Conservation (phyloP, 2,888 invertebrate genomes). For the Steromphala cineraria region DNA sequence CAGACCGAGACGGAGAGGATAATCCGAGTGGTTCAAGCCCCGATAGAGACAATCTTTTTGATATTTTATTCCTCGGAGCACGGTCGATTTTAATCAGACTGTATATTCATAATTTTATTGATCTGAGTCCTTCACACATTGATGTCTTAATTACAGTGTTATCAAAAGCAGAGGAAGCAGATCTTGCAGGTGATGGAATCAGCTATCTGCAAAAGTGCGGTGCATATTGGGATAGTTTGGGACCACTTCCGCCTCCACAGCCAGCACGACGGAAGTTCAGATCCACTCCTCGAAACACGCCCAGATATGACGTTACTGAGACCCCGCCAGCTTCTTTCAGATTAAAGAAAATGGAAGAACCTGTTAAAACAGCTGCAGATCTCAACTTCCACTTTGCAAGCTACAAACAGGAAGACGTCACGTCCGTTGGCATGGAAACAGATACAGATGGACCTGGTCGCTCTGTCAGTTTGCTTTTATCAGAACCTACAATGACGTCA, state of each 20-base stretch:
- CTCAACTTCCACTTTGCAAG: neutral
- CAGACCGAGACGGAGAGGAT: too few relatives aligned
- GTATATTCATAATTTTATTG: too few relatives aligned
- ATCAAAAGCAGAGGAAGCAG: conserved; percentile 19
- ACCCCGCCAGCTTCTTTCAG: neutral
- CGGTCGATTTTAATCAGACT: too few relatives aligned
- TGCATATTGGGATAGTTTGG: conserved; percentile 88
- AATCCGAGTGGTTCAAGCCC: too few relatives aligned
- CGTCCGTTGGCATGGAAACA: neutral
- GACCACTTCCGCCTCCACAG: conserved; percentile 59
- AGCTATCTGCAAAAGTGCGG: conserved; percentile 88
- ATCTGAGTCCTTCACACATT: too few relatives aligned
- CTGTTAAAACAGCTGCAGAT: neutral
- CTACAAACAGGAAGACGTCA: neutral
- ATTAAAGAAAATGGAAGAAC: neutral
- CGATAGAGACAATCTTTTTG: too few relatives aligned
- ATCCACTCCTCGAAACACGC: neutral
- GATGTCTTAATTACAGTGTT: too few relatives aligned
- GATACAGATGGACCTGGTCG: neutral
- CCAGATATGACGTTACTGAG: neutral
- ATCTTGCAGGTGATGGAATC: conserved; percentile 85
- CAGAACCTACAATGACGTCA: neutral
- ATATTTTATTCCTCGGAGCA: too few relatives aligned
- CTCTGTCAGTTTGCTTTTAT: neutral
- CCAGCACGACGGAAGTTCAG: conserved; percentile 28